These are phyloP conservation scores for Oplegnathus fasciatus DNA, from an alignment of 2,113 vertebrate species.

Conservation along the genomic window DNA sequence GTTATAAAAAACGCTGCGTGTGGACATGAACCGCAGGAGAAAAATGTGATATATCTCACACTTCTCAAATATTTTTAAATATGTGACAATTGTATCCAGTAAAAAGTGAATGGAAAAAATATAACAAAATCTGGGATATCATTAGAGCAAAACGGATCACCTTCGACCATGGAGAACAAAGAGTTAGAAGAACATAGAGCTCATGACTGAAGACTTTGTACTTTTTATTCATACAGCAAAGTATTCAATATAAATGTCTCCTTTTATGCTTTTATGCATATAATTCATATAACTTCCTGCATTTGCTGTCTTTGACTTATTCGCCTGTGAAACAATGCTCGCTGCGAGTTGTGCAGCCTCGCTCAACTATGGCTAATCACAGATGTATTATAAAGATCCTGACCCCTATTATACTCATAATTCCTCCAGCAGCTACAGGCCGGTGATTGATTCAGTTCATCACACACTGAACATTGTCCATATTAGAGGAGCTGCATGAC, in stretches of 20 bases:
- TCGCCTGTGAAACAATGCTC: constrained; percentile 33
- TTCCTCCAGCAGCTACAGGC: constrained; percentile 55
- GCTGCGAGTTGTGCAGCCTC: constrained; percentile 7
- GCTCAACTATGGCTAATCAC: constrained; percentile 50
- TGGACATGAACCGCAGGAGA: background rate
- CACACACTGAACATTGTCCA: constrained; percentile 66
- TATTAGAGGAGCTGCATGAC: constrained; percentile 69
- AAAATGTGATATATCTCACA: background rate
- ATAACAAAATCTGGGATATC: too few species aligned
- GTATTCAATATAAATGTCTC: constrained; percentile 3
- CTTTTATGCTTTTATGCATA: constrained; percentile 5
- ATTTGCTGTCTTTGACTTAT: constrained; percentile 28
- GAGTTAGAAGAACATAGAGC: constrained; percentile 9
- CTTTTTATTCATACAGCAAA: constrained; percentile 15
- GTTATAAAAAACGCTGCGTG: background rate
- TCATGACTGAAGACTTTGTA: constrained; percentile 5
- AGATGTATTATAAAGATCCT: constrained; percentile 61
- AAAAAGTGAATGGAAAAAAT: background rate
- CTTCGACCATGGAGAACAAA: background rate
- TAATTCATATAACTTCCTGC: constrained; percentile 23
- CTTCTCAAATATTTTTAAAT: background rate
- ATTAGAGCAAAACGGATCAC: background rate
- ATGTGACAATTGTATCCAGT: background rate
- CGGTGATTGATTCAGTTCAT: constrained; percentile 72
- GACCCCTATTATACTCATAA: constrained; percentile 63